Evolutionary conservation across 2,113 vertebrate genomes (phyloP).

Genomic region (Pseudorasbora parva): DNA sequence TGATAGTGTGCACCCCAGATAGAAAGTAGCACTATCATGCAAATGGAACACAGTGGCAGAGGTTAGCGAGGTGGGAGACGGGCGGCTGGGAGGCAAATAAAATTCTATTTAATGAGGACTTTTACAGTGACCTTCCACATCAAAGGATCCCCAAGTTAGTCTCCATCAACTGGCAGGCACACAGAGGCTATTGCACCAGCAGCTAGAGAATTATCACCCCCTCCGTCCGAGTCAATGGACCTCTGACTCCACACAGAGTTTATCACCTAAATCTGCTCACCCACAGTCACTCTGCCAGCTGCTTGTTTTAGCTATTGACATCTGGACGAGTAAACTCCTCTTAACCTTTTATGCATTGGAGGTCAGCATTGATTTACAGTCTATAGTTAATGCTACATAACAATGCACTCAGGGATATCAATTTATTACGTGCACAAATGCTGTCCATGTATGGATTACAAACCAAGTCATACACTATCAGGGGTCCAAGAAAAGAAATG

Average conservation of each 20-base stretch:
- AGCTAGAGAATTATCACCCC: slow-evolving; percentile 42
- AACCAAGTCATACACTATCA: background rate
- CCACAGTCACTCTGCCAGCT: slow-evolving; percentile 6
- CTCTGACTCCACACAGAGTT: slow-evolving; percentile 51
- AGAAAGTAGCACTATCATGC: slow-evolving; percentile 48
- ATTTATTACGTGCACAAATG: slow-evolving; percentile 5
- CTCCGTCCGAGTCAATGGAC: slow-evolving; percentile 41
- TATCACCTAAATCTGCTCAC: slow-evolving; percentile 46
- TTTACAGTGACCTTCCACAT: slow-evolving; percentile 48
- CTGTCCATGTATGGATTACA: background rate
- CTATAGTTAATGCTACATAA: slow-evolving; percentile 28
- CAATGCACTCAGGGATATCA: slow-evolving; percentile 29
- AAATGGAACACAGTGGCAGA: slow-evolving; percentile 47
- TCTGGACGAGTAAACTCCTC: slow-evolving; percentile 33
- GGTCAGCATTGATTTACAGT: slow-evolving; percentile 22
- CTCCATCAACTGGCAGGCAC: slow-evolving; percentile 23
- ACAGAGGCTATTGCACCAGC: slow-evolving; percentile 27
- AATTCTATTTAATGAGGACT: slow-evolving; percentile 53
- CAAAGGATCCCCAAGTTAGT: slow-evolving; percentile 44
- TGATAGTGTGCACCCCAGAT: background rate
- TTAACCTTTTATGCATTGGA: slow-evolving; percentile 29
- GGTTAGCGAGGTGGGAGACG: slow-evolving; percentile 24
- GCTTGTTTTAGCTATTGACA: slow-evolving; percentile 32
- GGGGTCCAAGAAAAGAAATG: no score
- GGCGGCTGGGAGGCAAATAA: slow-evolving; percentile 50